Percentiles rank a stretch among this genome's conserved stretches.
These are phyloP conservation scores for Cromileptes altivelis DNA, from an alignment of 2,113 vertebrate genomes.

Conservation along the genomic window DNA sequence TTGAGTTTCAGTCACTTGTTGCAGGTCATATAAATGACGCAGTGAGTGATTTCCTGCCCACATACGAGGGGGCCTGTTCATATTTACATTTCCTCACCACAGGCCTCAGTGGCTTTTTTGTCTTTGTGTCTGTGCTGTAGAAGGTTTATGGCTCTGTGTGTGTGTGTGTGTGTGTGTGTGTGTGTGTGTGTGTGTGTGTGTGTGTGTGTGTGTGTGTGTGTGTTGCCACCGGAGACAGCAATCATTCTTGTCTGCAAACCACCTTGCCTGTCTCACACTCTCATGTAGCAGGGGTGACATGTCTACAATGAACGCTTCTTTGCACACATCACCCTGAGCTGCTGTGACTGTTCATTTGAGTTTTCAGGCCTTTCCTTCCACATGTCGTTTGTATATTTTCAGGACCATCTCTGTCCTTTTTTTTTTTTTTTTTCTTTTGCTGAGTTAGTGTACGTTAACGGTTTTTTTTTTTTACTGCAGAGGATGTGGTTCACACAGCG, in stretches of 20 bases:
- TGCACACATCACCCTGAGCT: neutral
- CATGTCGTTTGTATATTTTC: neutral
- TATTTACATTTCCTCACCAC: conserved; percentile 27
- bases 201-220: conserved; percentile 17
- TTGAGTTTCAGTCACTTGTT: neutral
- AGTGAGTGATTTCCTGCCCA: neutral
- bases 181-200: neutral
- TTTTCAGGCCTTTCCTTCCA: neutral
- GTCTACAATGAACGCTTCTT: neutral
- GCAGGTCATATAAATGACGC: conserved; percentile 4
- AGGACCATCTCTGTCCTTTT: neutral
- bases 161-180: neutral
- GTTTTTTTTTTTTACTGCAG: neutral
- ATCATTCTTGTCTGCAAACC: neutral
- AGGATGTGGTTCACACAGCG: conserved; percentile 62
- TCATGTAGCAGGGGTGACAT: neutral
- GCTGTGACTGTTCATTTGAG: neutral
- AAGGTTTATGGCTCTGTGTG: neutral
- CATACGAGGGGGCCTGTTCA: neutral
- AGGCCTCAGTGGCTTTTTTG: neutral
- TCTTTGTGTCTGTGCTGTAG: neutral
- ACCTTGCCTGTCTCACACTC: neutral
- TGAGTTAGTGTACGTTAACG: neutral
- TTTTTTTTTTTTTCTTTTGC: conserved; percentile 12
- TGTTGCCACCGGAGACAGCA: conserved; percentile 1